phyloP scores from a whole-genome alignment of 2,797 vertebrate genomes.

The Eulemur mongoz region DNA sequence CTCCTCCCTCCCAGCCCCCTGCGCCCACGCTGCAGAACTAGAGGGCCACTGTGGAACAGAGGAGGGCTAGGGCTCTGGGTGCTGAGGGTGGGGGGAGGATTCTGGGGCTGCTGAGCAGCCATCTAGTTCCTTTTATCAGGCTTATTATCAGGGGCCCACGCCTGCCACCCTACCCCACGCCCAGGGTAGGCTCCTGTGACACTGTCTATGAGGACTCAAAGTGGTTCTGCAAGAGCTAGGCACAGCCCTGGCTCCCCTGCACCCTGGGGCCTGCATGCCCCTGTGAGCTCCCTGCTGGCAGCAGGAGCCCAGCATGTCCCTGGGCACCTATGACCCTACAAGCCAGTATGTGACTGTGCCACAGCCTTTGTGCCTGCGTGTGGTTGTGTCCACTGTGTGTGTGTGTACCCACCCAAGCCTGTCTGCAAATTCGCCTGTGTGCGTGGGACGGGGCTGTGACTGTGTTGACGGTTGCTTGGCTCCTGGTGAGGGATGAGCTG shows the following conservation, averaged over 20 bases:
- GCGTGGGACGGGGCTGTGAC: not conserved
- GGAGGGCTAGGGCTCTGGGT: not conserved
- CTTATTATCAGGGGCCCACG: not conserved
- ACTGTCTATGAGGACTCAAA: not conserved
- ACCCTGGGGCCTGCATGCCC: fast-evolving
- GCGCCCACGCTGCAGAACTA: not conserved
- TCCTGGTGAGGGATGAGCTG: not conserved
- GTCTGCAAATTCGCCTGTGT: not conserved
- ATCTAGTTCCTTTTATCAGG: not conserved
- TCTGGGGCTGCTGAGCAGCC: not conserved
- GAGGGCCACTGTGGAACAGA: not conserved
- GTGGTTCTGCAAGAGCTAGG: not conserved
- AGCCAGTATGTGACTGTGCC: not conserved
- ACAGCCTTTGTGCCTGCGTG: not conserved
- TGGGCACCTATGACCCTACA: not conserved
- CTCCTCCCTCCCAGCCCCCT: not conserved
- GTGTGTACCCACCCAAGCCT: not conserved
- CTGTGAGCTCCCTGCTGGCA: no score
- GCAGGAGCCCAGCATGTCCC: not conserved
- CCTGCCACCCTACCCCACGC: not conserved
- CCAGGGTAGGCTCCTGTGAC: not conserved
- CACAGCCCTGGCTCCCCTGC: not conserved
- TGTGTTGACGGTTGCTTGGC: not conserved
- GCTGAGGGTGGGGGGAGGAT: not conserved
- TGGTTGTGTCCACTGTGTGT: not conserved